Conservation (phyloP, 2,113 vertebrate species). For the Sinocyclocheilus grahami region DNA sequence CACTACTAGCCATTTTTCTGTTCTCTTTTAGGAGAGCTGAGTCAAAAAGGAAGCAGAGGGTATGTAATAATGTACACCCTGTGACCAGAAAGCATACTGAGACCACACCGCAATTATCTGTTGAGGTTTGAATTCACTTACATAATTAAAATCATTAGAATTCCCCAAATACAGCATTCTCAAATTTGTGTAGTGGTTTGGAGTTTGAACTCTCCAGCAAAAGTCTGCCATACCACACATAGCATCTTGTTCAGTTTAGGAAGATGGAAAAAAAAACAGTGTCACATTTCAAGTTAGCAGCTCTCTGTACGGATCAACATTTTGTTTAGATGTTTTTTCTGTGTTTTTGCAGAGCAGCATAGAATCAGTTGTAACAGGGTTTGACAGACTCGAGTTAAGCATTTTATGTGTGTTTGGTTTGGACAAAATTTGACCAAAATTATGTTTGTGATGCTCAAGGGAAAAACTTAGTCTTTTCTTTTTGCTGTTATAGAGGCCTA, state of each 20-base stretch:
- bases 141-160: slow-evolving; percentile 35
- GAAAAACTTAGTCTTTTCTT: slow-evolving; percentile 21
- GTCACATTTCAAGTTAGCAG: slow-evolving; percentile 1
- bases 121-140: slow-evolving; percentile 34
- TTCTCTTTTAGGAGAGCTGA: neutral
- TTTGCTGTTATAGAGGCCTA: slow-evolving; percentile 58
- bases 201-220: slow-evolving; percentile 18
- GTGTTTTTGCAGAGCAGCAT: neutral
- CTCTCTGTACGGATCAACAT: neutral
- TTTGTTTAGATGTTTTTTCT: slow-evolving; percentile 2
- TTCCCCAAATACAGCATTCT: slow-evolving; percentile 4
- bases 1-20: neutral
- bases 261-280: neutral
- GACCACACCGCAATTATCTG: slow-evolving; percentile 29
- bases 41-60: slow-evolving; percentile 15
- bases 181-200: slow-evolving; percentile 29
- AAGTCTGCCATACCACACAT: slow-evolving; percentile 27
- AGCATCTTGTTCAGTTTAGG: slow-evolving; percentile 20
- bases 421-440: slow-evolving; percentile 35
- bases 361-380: slow-evolving; percentile 52
- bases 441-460: slow-evolving; percentile 56
- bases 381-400: slow-evolving; percentile 47
- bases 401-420: slow-evolving; percentile 59
- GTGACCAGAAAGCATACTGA: slow-evolving; percentile 19
- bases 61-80: slow-evolving; percentile 35